phyloP scores from a whole-genome alignment of 2,797 vertebrate species.

The Alcedo atthis region DNA sequence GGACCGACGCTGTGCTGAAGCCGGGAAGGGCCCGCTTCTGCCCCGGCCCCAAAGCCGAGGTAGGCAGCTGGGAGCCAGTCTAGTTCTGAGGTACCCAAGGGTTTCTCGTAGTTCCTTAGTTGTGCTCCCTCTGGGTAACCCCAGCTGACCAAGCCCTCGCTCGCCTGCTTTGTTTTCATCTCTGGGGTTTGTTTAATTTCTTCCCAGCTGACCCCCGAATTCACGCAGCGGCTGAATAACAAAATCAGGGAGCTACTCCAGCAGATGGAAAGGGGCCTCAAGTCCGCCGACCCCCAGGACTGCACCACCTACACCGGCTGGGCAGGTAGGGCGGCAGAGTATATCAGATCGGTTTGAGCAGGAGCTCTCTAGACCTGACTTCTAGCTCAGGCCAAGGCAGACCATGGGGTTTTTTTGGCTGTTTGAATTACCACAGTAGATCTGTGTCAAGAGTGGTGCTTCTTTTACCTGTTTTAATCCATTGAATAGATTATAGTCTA shows the following conservation, averaged over 20 bases:
- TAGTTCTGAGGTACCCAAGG: not conserved
- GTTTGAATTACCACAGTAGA: not conserved
- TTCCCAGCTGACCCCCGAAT: conserved; percentile 87
- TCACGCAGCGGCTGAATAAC: conserved; percentile 85
- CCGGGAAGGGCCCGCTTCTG: not conserved
- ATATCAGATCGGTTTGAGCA: fast-evolving
- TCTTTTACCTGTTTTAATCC: not conserved
- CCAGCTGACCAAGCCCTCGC: not conserved
- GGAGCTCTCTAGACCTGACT: not conserved
- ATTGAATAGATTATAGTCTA: not conserved
- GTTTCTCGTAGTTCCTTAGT: not conserved
- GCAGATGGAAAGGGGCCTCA: conserved; percentile 90
- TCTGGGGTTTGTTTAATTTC: not conserved
- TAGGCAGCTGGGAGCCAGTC: not conserved
- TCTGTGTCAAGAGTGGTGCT: fast-evolving
- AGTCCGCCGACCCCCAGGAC: conserved; percentile 87
- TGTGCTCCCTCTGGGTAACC: fast-evolving
- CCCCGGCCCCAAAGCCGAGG: not conserved
- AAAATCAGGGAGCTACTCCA: conserved; percentile 90
- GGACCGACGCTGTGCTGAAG: not conserved
- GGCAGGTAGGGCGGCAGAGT: conserved; percentile 81
- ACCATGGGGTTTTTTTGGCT: fast-evolving
- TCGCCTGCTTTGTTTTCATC: not conserved
- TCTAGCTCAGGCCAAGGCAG: not conserved
- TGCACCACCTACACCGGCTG: conserved; percentile 92